Percentiles rank a stretch among this genome's conserved stretches.
These are phyloP conservation scores for Gouania willdenowi DNA, from an alignment of 2,797 vertebrate genomes.

Conservation along the genomic window DNA sequence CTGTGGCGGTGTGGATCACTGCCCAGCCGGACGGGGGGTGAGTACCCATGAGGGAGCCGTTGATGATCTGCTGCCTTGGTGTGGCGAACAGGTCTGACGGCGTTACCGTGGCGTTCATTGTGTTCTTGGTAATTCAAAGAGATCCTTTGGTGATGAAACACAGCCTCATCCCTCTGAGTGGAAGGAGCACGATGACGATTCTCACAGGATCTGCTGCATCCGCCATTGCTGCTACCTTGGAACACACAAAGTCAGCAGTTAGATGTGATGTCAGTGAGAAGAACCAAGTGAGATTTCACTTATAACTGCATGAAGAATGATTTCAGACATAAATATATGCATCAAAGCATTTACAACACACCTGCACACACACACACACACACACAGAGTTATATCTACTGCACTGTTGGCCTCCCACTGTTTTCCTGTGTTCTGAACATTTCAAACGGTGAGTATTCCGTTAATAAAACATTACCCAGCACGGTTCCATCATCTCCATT, in stretches of 20 bases:
- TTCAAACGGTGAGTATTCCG: no score
- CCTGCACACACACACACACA: not conserved
- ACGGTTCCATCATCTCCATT: conserved; percentile 4
- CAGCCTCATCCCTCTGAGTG: conserved; percentile 32
- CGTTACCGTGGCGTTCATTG: conserved; percentile 82
- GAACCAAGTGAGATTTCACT: no score
- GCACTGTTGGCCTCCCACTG: not conserved
- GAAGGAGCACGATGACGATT: conserved; percentile 19
- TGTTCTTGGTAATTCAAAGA: conserved; percentile 44
- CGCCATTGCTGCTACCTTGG: conserved; percentile 40
- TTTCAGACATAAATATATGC: no score
- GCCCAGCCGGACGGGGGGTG: conserved; percentile 64
- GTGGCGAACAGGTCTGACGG: conserved; percentile 72
- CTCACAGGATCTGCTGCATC: conserved; percentile 25
- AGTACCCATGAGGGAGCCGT: conserved; percentile 53
- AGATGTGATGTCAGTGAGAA: not conserved
- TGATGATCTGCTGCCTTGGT: conserved; percentile 62
- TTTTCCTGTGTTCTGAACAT: not conserved
- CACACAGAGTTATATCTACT: not conserved
- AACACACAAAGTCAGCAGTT: conserved; percentile 32
- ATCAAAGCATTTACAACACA: conserved; percentile 38
- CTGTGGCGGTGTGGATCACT: conserved; percentile 83
- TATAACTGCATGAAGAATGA: not conserved
- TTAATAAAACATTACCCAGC: conserved; percentile 4
- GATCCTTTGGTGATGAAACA: conserved; percentile 40